Percentiles rank a stretch among this genome's conserved stretches.
Evolutionary conservation across 2,113 vertebrate species (phyloP).

Genomic region (Lasiurus cinereus): DNA sequence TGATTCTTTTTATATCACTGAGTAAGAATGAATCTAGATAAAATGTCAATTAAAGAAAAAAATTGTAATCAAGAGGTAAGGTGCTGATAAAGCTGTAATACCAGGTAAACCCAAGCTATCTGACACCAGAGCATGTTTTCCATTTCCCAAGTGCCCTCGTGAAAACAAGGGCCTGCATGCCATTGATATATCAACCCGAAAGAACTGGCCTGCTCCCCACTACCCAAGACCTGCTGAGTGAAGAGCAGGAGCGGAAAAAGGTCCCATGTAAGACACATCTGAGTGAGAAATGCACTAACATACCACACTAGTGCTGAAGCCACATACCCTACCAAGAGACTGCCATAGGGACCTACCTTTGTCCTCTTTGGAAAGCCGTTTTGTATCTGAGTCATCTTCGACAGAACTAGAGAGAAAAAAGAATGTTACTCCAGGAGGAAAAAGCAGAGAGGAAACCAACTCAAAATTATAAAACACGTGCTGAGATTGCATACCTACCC

Average conservation of each 20-base stretch:
- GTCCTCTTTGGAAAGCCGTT: slow-evolving; percentile 91
- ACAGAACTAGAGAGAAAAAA: slow-evolving; percentile 92
- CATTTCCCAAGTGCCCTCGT: background rate
- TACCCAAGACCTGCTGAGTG: background rate
- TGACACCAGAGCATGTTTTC: fast-evolving
- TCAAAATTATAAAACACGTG: slow-evolving; percentile 70
- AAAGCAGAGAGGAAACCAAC: slow-evolving; percentile 13
- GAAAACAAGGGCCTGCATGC: background rate
- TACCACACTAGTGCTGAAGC: background rate
- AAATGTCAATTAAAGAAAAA: background rate
- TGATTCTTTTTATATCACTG: background rate
- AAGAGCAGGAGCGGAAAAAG: background rate
- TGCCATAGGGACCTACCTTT: slow-evolving; percentile 88
- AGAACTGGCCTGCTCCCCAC: background rate
- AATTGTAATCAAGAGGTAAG: background rate
- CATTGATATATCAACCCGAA: background rate
- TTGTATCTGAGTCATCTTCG: slow-evolving; percentile 91
- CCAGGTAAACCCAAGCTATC: background rate
- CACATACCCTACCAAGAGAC: background rate
- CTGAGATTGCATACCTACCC: slow-evolving; percentile 88
- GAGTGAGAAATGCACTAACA: background rate
- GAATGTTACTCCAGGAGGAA: slow-evolving; percentile 70
- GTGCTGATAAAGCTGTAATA: background rate
- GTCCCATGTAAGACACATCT: background rate
- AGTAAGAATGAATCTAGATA: background rate